These are phyloP conservation scores for Oligia fasciuncula DNA, from an alignment of 2,888 invertebrate genomes.

Conservation along the genomic window DNA sequence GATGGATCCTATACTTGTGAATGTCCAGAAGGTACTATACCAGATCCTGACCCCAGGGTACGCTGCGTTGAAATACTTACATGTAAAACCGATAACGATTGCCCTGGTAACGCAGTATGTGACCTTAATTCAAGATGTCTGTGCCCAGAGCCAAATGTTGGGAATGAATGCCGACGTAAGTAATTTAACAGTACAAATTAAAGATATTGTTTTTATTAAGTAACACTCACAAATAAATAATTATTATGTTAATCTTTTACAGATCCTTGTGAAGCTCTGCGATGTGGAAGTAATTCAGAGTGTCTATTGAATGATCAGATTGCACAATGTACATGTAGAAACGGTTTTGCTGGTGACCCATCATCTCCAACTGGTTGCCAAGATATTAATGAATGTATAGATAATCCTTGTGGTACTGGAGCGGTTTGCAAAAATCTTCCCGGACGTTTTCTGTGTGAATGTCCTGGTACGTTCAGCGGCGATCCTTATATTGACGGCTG, in stretches of 20 bases:
- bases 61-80: slow-evolving; percentile 95
- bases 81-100: slow-evolving; percentile 93
- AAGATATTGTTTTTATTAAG: not conserved
- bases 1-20: slow-evolving; percentile 94
- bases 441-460: slow-evolving; percentile 96
- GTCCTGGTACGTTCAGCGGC: slow-evolving; percentile 94
- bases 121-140: slow-evolving; percentile 94
- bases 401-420: slow-evolving; percentile 94
- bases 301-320: slow-evolving; percentile 95
- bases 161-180: slow-evolving; percentile 97
- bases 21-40: slow-evolving; percentile 95
- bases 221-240: slow-evolving; percentile 8
- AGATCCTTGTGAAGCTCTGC: slow-evolving; percentile 97
- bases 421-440: slow-evolving; percentile 97
- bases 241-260: slow-evolving; percentile 68
- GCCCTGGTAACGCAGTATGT: slow-evolving; percentile 97
- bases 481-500: slow-evolving; percentile 95
- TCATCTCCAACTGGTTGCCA: slow-evolving; percentile 93
- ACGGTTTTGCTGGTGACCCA: slow-evolving; percentile 94
- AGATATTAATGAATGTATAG: slow-evolving; percentile 96
- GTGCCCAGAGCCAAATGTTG: slow-evolving; percentile 97
- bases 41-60: slow-evolving; percentile 95
- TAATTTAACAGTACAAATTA: slow-evolving; percentile 61
- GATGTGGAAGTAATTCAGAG: slow-evolving; percentile 96
- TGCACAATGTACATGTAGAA: slow-evolving; percentile 95